These are phyloP conservation scores for Boleophthalmus pectinirostris DNA, from an alignment of 2,113 vertebrate species.

Conservation along the genomic window DNA sequence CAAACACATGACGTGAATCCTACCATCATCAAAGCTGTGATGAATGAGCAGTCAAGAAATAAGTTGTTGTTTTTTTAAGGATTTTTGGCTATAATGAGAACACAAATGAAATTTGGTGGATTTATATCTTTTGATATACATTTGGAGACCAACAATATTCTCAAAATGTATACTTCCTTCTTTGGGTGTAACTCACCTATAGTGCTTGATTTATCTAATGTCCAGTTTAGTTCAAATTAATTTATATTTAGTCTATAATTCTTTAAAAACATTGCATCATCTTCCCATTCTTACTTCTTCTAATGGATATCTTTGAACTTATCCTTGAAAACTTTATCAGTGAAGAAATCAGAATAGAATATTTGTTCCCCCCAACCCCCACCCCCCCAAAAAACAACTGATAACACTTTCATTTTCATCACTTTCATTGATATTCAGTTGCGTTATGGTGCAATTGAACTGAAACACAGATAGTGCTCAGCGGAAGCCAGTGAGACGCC, in stretches of 20 bases:
- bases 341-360: neutral
- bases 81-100: neutral
- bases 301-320: neutral
- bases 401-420: neutral
- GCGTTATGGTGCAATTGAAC: constrained; percentile 27
- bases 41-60: neutral
- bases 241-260: neutral
- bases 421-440: neutral
- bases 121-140: neutral
- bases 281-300: neutral
- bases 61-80: neutral
- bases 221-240: neutral
- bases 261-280: neutral
- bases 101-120: neutral
- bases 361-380: neutral
- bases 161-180: too few relatives aligned
- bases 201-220: neutral
- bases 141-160: too few relatives aligned
- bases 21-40: neutral
- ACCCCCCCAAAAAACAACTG: neutral
- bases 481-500: constrained; percentile 64
- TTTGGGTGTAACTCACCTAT: neutral
- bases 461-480: constrained; percentile 47
- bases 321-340: neutral
- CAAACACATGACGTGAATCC: neutral